phyloP scores from a whole-genome alignment of 2,888 invertebrate genomes.

The Cremastinae sp. region DNA sequence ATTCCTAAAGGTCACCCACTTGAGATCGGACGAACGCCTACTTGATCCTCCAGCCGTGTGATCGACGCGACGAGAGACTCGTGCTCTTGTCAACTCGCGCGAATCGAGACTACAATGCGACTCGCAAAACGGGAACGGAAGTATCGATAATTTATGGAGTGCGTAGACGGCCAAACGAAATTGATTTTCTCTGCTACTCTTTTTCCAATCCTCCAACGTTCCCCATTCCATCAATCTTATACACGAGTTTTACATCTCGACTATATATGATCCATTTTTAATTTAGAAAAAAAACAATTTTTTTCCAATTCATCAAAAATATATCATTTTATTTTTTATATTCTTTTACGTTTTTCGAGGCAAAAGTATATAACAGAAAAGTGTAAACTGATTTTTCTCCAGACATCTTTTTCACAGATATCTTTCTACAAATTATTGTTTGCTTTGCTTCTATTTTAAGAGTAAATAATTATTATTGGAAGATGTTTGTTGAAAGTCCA shows the following conservation, averaged over 20 bases:
- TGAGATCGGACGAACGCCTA: conserved; percentile 62
- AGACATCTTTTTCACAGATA: too few species aligned
- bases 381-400: too few species aligned
- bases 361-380: too few species aligned
- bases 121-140: conserved; percentile 43
- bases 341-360: too few species aligned
- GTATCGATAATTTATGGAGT: neutral
- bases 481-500: too few species aligned
- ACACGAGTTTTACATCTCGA: too few species aligned
- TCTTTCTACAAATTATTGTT: too few species aligned
- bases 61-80: conserved; percentile 14
- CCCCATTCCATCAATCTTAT: neutral
- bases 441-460: too few species aligned
- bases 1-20: conserved; percentile 74
- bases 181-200: neutral
- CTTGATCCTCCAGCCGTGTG: conserved; percentile 45
- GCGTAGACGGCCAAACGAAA: conserved; percentile 3
- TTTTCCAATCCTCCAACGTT: neutral
- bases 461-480: too few species aligned
- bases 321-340: too few species aligned
- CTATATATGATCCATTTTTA: neutral
- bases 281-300: too few species aligned
- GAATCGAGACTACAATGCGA: conserved; percentile 56
- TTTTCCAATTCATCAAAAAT: too few species aligned
- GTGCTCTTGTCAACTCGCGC: conserved; percentile 27